These are phyloP conservation scores for Puntigrus tetrazona DNA, from an alignment of 2,113 vertebrate genomes.

Conservation along the genomic window DNA sequence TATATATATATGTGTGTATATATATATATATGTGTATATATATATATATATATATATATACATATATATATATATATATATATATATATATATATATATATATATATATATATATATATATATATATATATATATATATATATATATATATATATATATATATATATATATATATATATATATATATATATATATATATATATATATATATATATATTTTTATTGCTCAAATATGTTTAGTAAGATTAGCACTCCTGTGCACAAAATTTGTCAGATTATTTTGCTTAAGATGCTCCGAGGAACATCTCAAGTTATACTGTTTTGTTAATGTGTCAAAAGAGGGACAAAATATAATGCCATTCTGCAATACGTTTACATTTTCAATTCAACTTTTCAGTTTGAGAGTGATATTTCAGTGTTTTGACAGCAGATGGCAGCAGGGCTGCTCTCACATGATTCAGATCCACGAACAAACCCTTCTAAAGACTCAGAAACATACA, in stretches of 20 bases:
- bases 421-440: conserved; percentile 9
- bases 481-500: neutral
- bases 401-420: neutral
- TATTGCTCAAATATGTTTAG: no score
- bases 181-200: no score
- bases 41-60: no score
- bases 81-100: no score
- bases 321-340: neutral
- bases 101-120: no score
- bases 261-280: neutral
- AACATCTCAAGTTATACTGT: neutral
- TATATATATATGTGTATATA: no score
- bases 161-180: no score
- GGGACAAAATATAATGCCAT: neutral
- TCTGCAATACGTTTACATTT: neutral
- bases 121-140: no score
- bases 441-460: neutral
- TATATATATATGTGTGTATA: no score
- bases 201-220: no score
- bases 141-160: no score
- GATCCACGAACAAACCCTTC: neutral
- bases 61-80: no score
- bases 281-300: neutral
- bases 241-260: neutral
- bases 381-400: neutral